These are phyloP conservation scores for Beaufortia kweichowensis DNA, from an alignment of 2,113 vertebrate genomes.

Conservation along the genomic window DNA sequence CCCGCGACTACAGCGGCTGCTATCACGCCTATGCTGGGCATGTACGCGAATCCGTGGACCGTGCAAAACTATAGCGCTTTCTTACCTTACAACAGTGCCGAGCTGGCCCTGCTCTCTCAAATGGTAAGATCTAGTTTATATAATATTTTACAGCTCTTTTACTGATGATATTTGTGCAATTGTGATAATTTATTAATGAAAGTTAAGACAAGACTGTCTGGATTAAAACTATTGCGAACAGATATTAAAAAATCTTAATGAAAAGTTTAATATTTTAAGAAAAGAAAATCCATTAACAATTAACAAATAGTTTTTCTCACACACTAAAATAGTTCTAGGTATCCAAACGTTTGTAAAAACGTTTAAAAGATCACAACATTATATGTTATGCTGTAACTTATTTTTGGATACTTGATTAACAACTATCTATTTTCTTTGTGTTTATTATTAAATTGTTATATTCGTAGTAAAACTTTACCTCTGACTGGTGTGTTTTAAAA, in stretches of 20 bases:
- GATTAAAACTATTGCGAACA: no score
- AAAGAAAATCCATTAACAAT: no score
- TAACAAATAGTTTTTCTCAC: not conserved
- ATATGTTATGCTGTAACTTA: no score
- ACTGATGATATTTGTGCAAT: not conserved
- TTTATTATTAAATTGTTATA: no score
- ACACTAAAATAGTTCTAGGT: no score
- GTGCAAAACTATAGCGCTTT: conserved; percentile 93
- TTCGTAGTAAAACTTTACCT: no score
- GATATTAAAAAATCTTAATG: not conserved
- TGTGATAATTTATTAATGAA: not conserved
- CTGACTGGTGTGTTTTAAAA: no score
- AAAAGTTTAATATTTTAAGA: not conserved
- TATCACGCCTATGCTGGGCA: conserved; percentile 90
- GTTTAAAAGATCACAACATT: no score
- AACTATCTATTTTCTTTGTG: no score
- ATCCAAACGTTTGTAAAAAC: no score
- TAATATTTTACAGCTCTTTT: not conserved
- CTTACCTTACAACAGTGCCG: conserved; percentile 90
- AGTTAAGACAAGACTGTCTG: not conserved
- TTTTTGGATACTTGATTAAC: no score
- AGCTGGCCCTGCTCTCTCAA: conserved; percentile 93
- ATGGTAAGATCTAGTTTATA: conserved; percentile 80
- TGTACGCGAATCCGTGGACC: conserved; percentile 91
- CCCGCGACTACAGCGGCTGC: conserved; percentile 82